Percentiles rank a stretch among this genome's conserved stretches.
phyloP scores from a whole-genome alignment of 2,888 invertebrate species.

The Caenorhabditis japonica region DNA sequence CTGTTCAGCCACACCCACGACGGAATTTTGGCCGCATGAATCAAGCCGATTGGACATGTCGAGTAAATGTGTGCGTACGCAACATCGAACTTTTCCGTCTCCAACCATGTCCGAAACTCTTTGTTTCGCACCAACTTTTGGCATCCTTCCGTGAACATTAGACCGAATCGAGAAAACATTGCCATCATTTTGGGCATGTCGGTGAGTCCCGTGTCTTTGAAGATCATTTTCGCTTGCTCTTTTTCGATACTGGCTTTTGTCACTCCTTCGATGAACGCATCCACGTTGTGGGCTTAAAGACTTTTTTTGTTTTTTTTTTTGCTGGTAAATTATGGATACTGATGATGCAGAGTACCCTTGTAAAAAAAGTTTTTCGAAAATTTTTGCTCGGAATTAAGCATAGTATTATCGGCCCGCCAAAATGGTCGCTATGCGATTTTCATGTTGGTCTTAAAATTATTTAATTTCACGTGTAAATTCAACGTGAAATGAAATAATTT shows the following conservation, averaged over 20 bases:
- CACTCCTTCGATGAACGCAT: conserved; percentile 36
- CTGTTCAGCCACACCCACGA: conserved; percentile 73
- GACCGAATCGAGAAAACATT: conserved; percentile 32
- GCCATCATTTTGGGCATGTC: conserved; percentile 40
- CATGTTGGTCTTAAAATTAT: too few species aligned
- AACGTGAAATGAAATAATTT: too few species aligned
- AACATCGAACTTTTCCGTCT: conserved; percentile 67
- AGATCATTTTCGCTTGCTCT: conserved; percentile 54
- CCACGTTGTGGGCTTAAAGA: conserved; percentile 21
- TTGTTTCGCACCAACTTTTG: conserved; percentile 46
- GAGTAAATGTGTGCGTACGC: conserved; percentile 69
- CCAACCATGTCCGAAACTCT: conserved; percentile 57
- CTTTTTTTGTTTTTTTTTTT: not conserved
- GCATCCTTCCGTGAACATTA: conserved; percentile 34
- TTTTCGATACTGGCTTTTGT: conserved; percentile 42
- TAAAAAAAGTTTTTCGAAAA: too few species aligned
- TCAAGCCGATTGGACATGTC: conserved; percentile 68
- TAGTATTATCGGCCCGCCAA: too few species aligned
- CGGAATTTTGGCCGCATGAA: conserved; percentile 66
- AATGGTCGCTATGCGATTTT: too few species aligned
- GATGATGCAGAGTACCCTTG: not conserved
- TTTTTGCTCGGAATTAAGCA: too few species aligned
- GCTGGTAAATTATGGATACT: too few species aligned
- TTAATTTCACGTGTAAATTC: too few species aligned
- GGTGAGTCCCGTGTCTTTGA: conserved; percentile 42